Percentiles rank a stretch among this genome's conserved stretches.
phyloP scores from a whole-genome alignment of 2,888 invertebrate species.

The Eristalis pertinax region DNA sequence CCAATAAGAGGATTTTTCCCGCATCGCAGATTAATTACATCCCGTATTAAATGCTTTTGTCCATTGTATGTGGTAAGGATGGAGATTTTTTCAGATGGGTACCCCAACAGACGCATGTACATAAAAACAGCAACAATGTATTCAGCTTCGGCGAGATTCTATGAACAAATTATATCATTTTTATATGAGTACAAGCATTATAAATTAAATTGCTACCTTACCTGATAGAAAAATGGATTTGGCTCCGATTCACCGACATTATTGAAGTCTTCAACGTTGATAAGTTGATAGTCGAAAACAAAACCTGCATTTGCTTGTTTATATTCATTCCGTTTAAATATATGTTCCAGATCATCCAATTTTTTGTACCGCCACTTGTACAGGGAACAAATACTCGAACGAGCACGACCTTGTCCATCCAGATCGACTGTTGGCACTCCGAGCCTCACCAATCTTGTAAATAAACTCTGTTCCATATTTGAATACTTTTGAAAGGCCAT shows the following conservation, averaged over 20 bases:
- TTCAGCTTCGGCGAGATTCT: slow-evolving; percentile 94
- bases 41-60: slow-evolving; percentile 97
- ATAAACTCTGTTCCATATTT: slow-evolving; percentile 99
- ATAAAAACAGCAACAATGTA: slow-evolving; percentile 98
- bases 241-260: slow-evolving; percentile 98
- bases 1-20: slow-evolving; percentile 97
- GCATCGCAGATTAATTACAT: slow-evolving; percentile 96
- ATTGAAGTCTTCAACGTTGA: slow-evolving; percentile 98
- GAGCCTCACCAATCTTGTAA: slow-evolving; percentile 96
- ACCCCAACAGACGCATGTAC: slow-evolving; percentile 98
- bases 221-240: slow-evolving; percentile 99
- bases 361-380: slow-evolving; percentile 99
- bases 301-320: slow-evolving; percentile 96
- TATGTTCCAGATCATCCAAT: slow-evolving; percentile 96
- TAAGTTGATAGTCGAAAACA: slow-evolving; percentile 94
- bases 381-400: slow-evolving; percentile 93
- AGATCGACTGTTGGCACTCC: slow-evolving; percentile 98
- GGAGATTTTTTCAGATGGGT: slow-evolving; percentile 97
- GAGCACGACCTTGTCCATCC: slow-evolving; percentile 98
- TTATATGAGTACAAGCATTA: neutral
- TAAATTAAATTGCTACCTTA: slow-evolving; percentile 76
- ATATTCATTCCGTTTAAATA: slow-evolving; percentile 92
- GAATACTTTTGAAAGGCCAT: slow-evolving; percentile 99
- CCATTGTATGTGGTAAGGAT: slow-evolving; percentile 99
- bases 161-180: slow-evolving; percentile 49